These are phyloP conservation scores for Falco peregrinus DNA, from an alignment of 2,797 vertebrate species.

Conservation along the genomic window DNA sequence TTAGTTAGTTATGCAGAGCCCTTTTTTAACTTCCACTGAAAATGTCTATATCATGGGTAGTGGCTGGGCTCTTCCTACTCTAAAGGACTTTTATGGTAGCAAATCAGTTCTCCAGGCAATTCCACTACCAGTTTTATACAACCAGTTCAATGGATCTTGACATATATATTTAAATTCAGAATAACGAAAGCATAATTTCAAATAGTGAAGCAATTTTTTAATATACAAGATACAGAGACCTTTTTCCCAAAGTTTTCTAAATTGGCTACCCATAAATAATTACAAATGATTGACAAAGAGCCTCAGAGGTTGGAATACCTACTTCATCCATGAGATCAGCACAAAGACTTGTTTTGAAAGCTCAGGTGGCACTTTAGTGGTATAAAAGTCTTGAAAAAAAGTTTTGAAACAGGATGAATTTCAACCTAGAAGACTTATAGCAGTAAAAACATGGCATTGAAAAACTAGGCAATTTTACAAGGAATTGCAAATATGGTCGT, in stretches of 20 bases:
- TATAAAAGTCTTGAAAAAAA: not conserved
- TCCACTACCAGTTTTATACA: not conserved
- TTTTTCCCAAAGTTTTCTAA: not conserved
- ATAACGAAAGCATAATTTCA: not conserved
- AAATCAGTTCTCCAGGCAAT: not conserved
- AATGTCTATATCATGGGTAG: not conserved
- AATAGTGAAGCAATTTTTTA: not conserved
- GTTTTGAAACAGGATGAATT: not conserved
- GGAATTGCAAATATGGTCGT: not conserved
- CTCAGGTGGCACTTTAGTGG: not conserved
- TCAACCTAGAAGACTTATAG: not conserved
- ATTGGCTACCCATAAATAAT: not conserved
- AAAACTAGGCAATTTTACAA: not conserved
- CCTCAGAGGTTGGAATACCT: not conserved
- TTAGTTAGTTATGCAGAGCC: not conserved
- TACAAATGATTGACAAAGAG: not conserved
- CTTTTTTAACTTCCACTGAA: not conserved
- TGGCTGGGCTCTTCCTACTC: not conserved
- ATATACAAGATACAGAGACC: not conserved
- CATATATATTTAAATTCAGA: not conserved
- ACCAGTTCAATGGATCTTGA: not conserved
- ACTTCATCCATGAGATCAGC: not conserved
- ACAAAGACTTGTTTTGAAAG: not conserved
- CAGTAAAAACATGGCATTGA: not conserved
- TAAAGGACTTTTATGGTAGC: not conserved